Evolutionary conservation across 64 coral and sea anemone species (phyloP).

Genomic region (Stichodactyla mertensii): DNA sequence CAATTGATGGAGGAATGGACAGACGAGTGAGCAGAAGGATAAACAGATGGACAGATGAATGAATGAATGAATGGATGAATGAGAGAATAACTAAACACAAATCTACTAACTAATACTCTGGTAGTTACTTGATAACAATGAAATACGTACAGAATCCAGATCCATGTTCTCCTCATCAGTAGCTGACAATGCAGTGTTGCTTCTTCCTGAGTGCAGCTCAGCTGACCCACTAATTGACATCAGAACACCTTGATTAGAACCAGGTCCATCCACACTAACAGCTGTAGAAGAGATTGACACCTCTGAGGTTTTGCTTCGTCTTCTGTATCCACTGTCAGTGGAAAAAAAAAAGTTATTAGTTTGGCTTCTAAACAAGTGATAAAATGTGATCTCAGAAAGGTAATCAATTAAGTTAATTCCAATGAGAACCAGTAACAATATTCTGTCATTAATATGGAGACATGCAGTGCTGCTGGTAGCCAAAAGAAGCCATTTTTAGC

Average conservation of each 20-base stretch:
- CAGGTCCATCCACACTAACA: not conserved
- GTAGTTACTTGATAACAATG: not conserved
- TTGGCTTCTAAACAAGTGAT: too few species aligned
- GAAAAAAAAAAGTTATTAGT: not conserved
- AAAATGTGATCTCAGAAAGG: too few species aligned
- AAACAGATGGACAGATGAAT: too few species aligned
- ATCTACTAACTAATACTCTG: too few species aligned
- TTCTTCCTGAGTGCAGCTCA: conserved; percentile 36
- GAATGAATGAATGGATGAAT: not conserved
- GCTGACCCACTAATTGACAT: conserved; percentile 17
- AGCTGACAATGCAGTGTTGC: conserved; percentile 59
- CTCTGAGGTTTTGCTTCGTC: conserved; percentile 45
- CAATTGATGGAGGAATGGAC: too few species aligned
- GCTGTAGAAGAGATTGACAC: not conserved
- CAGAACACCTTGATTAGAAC: not conserved
- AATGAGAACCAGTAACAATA: too few species aligned
- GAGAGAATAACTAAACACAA: not conserved
- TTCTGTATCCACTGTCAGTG: conserved; percentile 13
- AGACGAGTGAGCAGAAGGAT: too few species aligned
- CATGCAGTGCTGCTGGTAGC: too few species aligned
- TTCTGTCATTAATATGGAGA: too few species aligned
- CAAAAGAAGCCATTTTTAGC: too few species aligned
- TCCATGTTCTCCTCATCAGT: conserved; percentile 85
- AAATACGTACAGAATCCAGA: conserved; percentile 61
- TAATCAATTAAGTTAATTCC: too few species aligned